phyloP scores from a whole-genome alignment of 2,888 invertebrate species.

The Agriopis leucophaearia region DNA sequence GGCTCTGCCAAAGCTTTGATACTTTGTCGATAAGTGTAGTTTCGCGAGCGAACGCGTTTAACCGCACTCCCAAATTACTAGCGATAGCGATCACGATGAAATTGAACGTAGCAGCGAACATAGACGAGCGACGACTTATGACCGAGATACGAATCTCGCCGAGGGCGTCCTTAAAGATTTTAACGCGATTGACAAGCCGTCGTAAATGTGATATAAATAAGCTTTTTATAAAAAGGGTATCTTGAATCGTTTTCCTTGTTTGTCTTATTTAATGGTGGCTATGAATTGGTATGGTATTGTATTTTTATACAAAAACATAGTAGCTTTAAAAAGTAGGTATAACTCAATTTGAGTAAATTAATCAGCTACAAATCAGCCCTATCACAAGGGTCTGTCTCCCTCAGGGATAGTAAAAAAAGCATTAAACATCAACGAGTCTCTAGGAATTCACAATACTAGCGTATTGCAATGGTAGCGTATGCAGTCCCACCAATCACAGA shows the following conservation, averaged over 20 bases:
- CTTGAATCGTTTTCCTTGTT: neutral
- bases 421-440: too few species aligned
- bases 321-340: too few species aligned
- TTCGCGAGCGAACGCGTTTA: constrained; percentile 56
- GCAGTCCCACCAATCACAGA: too few species aligned
- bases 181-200: constrained; percentile 28
- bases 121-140: constrained; percentile 23
- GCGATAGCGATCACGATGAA: constrained; percentile 61
- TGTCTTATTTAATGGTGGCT: neutral
- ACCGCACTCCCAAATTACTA: constrained; percentile 57
- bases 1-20: constrained; percentile 19
- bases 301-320: too few species aligned
- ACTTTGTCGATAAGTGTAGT: constrained; percentile 26
- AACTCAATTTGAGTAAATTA: too few species aligned
- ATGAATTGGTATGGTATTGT: neutral
- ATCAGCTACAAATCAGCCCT: too few species aligned
- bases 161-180: constrained; percentile 30
- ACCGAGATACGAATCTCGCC: constrained; percentile 24
- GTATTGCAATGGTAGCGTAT: too few species aligned
- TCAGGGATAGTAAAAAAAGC: too few species aligned
- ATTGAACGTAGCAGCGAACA: constrained; percentile 53
- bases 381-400: too few species aligned
- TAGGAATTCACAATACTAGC: too few species aligned
- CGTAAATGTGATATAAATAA: constrained; percentile 26
- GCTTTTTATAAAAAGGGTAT: constrained; percentile 9